Evolutionary conservation across 2,797 vertebrate genomes (phyloP), one percentile per base, ranked within the genome.

Genomic region (Morus bassanus): DNA sequence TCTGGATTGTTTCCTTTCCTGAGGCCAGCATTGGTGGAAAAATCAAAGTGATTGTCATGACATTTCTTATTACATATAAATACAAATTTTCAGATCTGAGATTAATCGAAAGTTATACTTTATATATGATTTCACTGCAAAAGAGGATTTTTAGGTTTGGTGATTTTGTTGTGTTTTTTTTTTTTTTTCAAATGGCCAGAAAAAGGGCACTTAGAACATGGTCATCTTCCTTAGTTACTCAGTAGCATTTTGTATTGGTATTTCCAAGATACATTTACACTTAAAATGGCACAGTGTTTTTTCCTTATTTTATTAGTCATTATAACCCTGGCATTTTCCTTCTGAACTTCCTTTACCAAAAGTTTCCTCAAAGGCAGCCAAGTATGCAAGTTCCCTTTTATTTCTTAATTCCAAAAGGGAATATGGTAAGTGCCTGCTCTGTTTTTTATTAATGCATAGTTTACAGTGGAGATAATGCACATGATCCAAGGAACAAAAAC

Each of bases 401-500:
- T 78, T 93, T 63, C 76, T 73, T 86, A 64, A 93, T 85, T 88
- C 89, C 16, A 78, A 46, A 73, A 86, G 41, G 74, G 69, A 88
- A 60, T 45, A 84, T 3, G 27, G 59, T 56, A 93, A 95, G 50
- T 72, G 41, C 35, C 81, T 89, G 39, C 39, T 76, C 65, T 67
- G 31, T 45, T 92, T 88, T 93, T 85, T 89, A 89, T 81, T 86
- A 73, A 69, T 74, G 61, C 54, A 79, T 37, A 75, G 37, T 87
- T 91, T 89, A 95, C 54, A 77, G 75, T 35, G 57, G 37, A 91
- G 91, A 92, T 95, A 88, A 92, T 89, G 88, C 85, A 84, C 76
- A 54, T 18, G 72, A 79, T 59, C 87, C 88, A 56, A 60, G 56
- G 70, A 89, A 74, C 19, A 82, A 95, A 94, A 92, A 64, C 73